Base-by-base conservation (phyloP, 2,113 vertebrate genomes). In the Megaceryle maxima region DNA sequence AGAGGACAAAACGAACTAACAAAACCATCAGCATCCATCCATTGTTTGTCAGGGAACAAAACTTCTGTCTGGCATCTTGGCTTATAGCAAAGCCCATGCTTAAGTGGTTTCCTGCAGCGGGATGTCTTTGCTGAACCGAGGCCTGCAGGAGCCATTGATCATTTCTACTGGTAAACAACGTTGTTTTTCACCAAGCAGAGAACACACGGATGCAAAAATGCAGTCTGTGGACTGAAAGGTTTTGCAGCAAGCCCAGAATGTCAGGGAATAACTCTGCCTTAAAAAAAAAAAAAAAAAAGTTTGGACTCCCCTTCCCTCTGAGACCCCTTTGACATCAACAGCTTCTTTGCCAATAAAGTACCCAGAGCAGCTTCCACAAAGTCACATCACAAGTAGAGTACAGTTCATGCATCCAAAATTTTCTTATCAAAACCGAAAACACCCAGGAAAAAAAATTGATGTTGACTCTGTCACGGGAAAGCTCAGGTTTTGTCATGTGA, bases 141-240 rank as follows among this genome's bases (percentile, higher is more conserved):
- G 72, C 59, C 88, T 10, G 17, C 79, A 86, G 94, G 94, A 95
- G 60, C 48, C 85, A 96, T 92, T 92, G 94, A 96, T 95, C 90
- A 78, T 70, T 92, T 90, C 76, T 62, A 70, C 6, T 44, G 57
- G 66, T 87, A 97, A 97, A 95, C 80, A 94, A 79, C 64, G 41
- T 83, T 92, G 80, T 90, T 97, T 96, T 90, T 87, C 90, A 91
- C 80, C 60, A 39, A 25, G 80, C 26, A 84, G 20, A 41, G 56
- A 67, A 37, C 2, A 62, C n/a, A 72, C 0, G 43, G 90, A 75
- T 67, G 41, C 80, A 80, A 13, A 94, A 95, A 53, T 81, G 37
- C 64, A 70, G 67, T 19, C 67, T 79, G 57, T 16, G 50, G 57
- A 76, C 19, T n/a, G 11, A 51, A 84, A 76, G n/a, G 44, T 25